A percentile compares a stretch with the other conserved stretches of the same genome.
These are phyloP conservation scores for Ichneumoninae sp. DNA, from an alignment of 2,888 invertebrate genomes.

Conservation along the genomic window DNA sequence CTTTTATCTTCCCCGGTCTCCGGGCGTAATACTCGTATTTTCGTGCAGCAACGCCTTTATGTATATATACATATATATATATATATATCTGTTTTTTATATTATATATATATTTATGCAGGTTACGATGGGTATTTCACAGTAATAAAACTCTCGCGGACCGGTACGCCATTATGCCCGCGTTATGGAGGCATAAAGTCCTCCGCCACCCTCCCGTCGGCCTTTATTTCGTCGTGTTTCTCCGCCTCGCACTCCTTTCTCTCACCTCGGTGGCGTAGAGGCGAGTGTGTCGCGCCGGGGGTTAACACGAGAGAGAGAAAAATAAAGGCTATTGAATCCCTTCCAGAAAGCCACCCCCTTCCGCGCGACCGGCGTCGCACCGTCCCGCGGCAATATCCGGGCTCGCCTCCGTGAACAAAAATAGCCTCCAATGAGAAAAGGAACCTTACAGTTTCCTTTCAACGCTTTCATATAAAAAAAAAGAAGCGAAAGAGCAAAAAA, in stretches of 20 bases:
- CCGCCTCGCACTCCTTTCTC: slow-evolving; percentile 23
- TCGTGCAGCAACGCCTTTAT: slow-evolving; percentile 68
- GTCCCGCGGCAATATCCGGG: slow-evolving; percentile 45
- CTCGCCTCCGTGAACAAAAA: slow-evolving; percentile 79
- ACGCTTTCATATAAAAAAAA: slow-evolving; percentile 81
- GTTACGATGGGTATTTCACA: slow-evolving; percentile 3
- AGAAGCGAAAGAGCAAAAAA: background rate
- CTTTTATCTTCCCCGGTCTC: slow-evolving; percentile 53
- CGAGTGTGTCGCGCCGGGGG: slow-evolving; percentile 70
- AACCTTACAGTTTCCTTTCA: slow-evolving; percentile 83
- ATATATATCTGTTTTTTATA: slow-evolving; percentile 3
- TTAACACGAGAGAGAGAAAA: slow-evolving; percentile 81
- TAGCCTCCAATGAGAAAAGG: slow-evolving; percentile 83
- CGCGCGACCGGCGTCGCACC: slow-evolving; percentile 15
- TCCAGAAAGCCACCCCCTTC: background rate
- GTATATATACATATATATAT: background rate
- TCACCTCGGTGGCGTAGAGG: slow-evolving; percentile 38
- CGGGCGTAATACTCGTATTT: slow-evolving; percentile 70
- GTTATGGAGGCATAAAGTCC: slow-evolving; percentile 40
- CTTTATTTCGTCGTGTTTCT: slow-evolving; percentile 52
- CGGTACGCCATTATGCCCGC: slow-evolving; percentile 45
- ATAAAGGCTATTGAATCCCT: slow-evolving; percentile 83
- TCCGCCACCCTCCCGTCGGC: slow-evolving; percentile 67
- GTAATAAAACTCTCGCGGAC: slow-evolving; percentile 24
- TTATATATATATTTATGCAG: background rate